phyloP scores from a whole-genome alignment of 2,797 vertebrate species.

The Stomatorhinus walkeri region DNA sequence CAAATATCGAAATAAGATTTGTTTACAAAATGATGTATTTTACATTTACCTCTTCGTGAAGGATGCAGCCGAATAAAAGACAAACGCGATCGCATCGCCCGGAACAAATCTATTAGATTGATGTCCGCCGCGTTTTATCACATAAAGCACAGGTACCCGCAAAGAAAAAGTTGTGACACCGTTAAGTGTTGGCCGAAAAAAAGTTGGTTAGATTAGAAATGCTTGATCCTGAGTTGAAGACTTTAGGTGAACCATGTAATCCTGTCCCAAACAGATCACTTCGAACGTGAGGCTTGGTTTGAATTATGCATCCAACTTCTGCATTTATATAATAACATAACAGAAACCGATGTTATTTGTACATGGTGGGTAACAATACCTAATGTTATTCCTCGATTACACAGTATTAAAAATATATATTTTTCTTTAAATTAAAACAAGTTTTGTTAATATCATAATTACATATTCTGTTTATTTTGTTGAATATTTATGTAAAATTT shows the following conservation, averaged over 20 bases:
- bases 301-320: background rate
- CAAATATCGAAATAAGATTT: background rate
- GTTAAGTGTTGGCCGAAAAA: background rate
- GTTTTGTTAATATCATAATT: background rate
- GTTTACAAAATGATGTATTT: background rate
- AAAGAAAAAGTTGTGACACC: background rate
- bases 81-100: background rate
- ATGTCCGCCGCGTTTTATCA: background rate
- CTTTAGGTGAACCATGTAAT: background rate
- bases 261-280: background rate
- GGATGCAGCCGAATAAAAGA: background rate
- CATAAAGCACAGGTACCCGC: background rate
- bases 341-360: background rate
- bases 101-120: constrained; percentile 2
- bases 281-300: background rate
- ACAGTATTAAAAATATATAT: background rate
- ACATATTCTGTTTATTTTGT: background rate
- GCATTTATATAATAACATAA: background rate
- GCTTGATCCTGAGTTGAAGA: background rate
- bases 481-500: background rate
- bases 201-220: background rate
- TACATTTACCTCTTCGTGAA: background rate
- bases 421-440: background rate
- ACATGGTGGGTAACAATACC: background rate
- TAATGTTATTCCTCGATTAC: background rate